phyloP scores from a whole-genome alignment of 2,113 vertebrate genomes.

The Xiphophorus couchianus region DNA sequence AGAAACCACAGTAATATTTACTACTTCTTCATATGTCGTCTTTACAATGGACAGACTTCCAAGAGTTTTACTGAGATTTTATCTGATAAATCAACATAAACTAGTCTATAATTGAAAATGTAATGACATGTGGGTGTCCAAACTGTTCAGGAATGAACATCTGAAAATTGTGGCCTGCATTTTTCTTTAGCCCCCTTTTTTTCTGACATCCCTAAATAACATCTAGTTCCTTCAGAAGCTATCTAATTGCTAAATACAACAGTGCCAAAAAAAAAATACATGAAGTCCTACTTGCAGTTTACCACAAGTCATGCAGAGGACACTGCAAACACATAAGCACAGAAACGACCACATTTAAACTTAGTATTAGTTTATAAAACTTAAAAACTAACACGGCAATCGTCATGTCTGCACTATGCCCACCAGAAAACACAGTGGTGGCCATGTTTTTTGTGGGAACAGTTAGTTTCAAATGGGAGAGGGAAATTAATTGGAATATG shows the following conservation, averaged over 20 bases:
- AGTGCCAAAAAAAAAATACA: no score
- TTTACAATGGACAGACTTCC: background rate
- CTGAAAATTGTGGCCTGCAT: background rate
- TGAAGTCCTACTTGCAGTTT: no score
- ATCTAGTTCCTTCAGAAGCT: background rate
- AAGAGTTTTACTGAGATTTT: background rate
- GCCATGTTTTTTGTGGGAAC: background rate
- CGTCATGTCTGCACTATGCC: background rate
- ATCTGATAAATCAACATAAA: background rate
- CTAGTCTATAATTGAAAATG: no score
- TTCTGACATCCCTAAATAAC: background rate
- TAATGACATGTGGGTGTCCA: no score
- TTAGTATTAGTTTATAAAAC: background rate
- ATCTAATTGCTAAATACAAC: background rate
- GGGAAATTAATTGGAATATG: background rate
- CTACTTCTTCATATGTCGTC: background rate
- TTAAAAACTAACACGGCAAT: background rate
- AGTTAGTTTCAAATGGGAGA: background rate
- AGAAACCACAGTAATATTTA: conserved; percentile 5
- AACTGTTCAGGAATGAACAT: background rate
- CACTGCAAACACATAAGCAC: background rate
- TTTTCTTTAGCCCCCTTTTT: background rate
- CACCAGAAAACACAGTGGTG: background rate
- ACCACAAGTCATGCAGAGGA: no score
- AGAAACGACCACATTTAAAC: background rate